Evolutionary conservation across 2,113 vertebrate species (phyloP), one percentile per base, ranked within the genome.

Genomic region (Montifringilla adamsi): DNA sequence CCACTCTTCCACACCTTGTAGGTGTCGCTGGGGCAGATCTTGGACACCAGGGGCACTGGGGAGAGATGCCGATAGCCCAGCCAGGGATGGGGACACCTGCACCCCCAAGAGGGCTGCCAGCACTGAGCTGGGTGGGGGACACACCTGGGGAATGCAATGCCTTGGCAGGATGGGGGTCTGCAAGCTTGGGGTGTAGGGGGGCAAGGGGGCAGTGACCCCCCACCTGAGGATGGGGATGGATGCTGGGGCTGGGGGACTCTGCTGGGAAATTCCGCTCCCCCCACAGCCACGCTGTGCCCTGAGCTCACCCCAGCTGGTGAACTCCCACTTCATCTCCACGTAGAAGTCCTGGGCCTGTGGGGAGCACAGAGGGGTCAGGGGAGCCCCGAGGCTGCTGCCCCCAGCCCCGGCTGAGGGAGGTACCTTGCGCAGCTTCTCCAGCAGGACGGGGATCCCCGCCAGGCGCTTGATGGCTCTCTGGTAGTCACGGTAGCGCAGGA

Each of bases 311-410:
- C 99, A 99, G 97, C 99, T 99, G 30, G 99, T 99, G 95, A 99
- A 99, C 93, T 99, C 99, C 99, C 99, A 99, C 91, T 99, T 99
- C 99, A 99, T 99, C 98, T 99, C 99, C 97, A 99, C 99, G 3
- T 99, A 99, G 97, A 99, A 99, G 95, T 99, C 99, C 97, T 99
- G 99, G n/a, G 99, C 99, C 99, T 99, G 96, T 3, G 33, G 82
- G 37, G 33, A 49, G 83, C 91, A 82, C 55, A 26, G 78, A 1
- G 2, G 46, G 39, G 80, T 89, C 49, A 47, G 64, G 53, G 41
- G 82, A 31, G 3, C 4, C 26, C 64, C 0, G 0, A 9, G 33
- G n/a, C 13, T 0, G 7, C 18, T 6, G 62, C 8, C 9, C 44
- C 1, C 2, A 7, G 35, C 33, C 73, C 35, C 30, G 0, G 6